These are phyloP conservation scores for Calameuta idolon DNA, from an alignment of 2,888 invertebrate genomes.

Conservation along the genomic window DNA sequence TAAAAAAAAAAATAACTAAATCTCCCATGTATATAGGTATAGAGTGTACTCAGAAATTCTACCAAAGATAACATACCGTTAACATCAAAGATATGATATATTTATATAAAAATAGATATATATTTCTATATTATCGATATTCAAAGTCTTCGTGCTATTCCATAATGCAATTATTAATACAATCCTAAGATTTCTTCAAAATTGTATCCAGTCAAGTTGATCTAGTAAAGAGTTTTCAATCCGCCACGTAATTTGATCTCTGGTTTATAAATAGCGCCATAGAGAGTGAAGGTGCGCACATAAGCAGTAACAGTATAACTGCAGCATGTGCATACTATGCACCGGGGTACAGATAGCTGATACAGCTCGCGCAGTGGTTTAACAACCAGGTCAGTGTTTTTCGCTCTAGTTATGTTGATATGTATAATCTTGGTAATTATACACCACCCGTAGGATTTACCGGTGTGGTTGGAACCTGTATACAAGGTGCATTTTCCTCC, in stretches of 20 bases:
- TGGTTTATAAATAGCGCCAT: constrained; percentile 46
- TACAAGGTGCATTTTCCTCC: constrained; percentile 41
- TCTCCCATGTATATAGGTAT: neutral
- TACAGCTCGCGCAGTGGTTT: constrained; percentile 40
- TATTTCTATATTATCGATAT: neutral
- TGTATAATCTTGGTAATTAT: constrained; percentile 59
- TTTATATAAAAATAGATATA: too few relatives aligned
- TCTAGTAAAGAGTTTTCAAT: constrained; percentile 43
- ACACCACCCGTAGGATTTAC: constrained; percentile 46
- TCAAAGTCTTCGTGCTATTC: neutral
- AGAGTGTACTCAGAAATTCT: neutral
- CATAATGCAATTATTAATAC: neutral
- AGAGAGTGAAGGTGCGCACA: constrained; percentile 42
- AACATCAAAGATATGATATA: too few relatives aligned
- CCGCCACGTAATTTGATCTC: constrained; percentile 45
- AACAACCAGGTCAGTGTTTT: constrained; percentile 58
- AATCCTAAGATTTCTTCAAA: neutral
- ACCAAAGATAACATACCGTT: neutral
- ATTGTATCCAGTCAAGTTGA: constrained; percentile 17
- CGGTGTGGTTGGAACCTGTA: constrained; percentile 26
- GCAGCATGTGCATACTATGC: constrained; percentile 7
- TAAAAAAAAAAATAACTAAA: neutral
- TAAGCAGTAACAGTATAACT: constrained; percentile 4
- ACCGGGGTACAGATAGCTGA: constrained; percentile 7
- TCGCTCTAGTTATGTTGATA: constrained; percentile 60